Evolutionary conservation across 2,888 invertebrate genomes (phyloP), one percentile per base, ranked within the genome.

Genomic region (Exocentrus adspersus): DNA sequence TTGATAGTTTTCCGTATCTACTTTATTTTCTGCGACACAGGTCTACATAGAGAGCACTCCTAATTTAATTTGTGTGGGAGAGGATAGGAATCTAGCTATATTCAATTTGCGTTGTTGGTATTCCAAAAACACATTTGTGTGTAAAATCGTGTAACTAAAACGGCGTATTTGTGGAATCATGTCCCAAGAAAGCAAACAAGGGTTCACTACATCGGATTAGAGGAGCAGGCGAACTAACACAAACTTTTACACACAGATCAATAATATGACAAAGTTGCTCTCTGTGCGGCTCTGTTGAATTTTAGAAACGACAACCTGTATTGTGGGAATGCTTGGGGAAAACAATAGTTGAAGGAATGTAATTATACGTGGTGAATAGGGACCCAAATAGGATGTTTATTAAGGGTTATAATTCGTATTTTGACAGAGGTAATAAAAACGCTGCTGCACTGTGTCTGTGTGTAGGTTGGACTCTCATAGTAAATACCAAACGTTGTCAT

Each of bases 151-250:
- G 70, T 64, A 68, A 67, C 70, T 62, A 61, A 71, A 71, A 62
- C 70, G 67, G 17, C 62, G 57, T 63, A 54, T 69, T 70, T 70
- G 66, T 67, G 56, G 72, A 66, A 64, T 62, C 66, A 54, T 64
- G 69, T 69, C 64, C 62, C 64, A 58, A 65, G 60, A 70, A 70
- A 64, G 67, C 60, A 68, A 72, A 70, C 65, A 70, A 64, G 51
- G 58, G 60, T 60, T 65, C 56, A 61, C 60, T 60, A 53, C 52
- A 63, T 63, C 58, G 66, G 65, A 68, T 70, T 68, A 68, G 56
- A 45, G 46, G 24, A 52, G 37, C 53, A 68, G 62, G 60, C 60
- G 65, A 70, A 68, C 64, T 62, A 62, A 52, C 61, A 54, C 60
- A 69, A 68, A 68, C 63, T 64, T 68, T 51, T 51, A 41, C 43